These are phyloP conservation scores for Eristalis tenax DNA, from an alignment of 2,888 invertebrate genomes.

Conservation along the genomic window DNA sequence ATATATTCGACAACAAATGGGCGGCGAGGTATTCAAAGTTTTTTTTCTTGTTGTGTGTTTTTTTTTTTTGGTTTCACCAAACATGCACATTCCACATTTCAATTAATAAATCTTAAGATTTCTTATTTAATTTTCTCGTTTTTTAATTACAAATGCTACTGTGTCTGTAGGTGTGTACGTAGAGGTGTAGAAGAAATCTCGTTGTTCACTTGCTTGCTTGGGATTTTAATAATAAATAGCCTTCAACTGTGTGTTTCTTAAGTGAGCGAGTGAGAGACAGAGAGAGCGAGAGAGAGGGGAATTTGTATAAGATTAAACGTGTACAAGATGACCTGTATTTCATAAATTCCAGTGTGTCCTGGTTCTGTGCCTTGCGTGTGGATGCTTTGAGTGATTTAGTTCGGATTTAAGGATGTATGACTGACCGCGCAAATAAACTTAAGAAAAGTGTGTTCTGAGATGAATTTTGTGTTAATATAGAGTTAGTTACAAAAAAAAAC, in stretches of 20 bases:
- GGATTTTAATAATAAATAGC: not conserved
- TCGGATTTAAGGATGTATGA: conserved; percentile 14
- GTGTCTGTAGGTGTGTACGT: not conserved
- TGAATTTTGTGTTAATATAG: conserved; percentile 14
- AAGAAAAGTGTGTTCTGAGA: conserved; percentile 19
- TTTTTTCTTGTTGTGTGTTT: too few relatives aligned
- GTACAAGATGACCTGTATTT: not conserved
- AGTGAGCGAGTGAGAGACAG: too few relatives aligned
- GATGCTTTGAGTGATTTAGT: not conserved
- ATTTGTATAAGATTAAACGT: not conserved
- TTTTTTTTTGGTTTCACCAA: not conserved
- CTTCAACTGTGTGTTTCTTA: not conserved
- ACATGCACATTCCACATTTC: not conserved
- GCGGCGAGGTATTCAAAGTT: conserved; percentile 30
- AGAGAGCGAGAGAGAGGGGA: not conserved
- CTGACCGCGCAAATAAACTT: conserved; percentile 1
- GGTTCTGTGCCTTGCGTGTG: not conserved
- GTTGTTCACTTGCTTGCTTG: not conserved
- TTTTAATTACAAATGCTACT: not conserved
- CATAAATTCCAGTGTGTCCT: not conserved
- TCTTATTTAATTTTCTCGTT: not conserved
- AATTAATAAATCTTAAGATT: too few relatives aligned
- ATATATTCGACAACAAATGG: conserved; percentile 23
- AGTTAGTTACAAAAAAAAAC: conserved; percentile 28
- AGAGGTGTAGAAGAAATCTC: not conserved